Evolutionary conservation across 2,888 invertebrate species (phyloP), one percentile per base, ranked within the genome.

Genomic region (Patella pellucida): DNA sequence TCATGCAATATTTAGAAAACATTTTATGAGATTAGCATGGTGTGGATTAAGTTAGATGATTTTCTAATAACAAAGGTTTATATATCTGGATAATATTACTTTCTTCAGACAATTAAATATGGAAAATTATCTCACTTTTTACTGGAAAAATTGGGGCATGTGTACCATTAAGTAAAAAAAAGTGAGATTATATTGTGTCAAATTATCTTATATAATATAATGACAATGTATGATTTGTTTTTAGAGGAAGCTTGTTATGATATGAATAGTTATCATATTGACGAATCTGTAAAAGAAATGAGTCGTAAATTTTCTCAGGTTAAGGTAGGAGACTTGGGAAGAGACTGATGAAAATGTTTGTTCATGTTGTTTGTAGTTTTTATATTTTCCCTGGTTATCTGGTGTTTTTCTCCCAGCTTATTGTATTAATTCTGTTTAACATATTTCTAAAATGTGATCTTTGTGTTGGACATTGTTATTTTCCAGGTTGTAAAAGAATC

Each of bases 161-260:
- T 41, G 41, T 41, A 7, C 9, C 41, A 9, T 41, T 41, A 41
- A 41, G 41, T 41, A 41, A 41, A 41, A 41, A 41, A 41, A 41
- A 9, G 7, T 0, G 9, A 7, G 9, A 41, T 41, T 41, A 41
- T 41, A 41, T 41, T 41, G 41, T 41, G 41, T 41, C 5, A 9
- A 41, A 41, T 41, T 41, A 41, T 41, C 9, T 41, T 41, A 41
- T 41, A 41, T 41, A 41, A n/a, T n/a, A n/a, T n/a, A n/a, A n/a
- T n/a, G n/a, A n/a, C n/a, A n/a, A 41, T 41, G n/a, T n/a, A 56
- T 62, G 62, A 14, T 62, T 62, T 62, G 14, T 62, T 62, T 62
- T 12, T 62, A 62, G 62, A 23, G 19, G 62, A 62, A 62, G 23
- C 23, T 0, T 19, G 62, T 23, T 11, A 23, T 11, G 62, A 62